Percentiles rank a stretch among this genome's conserved stretches.
phyloP scores from a whole-genome alignment of 1,140 invertebrate species.

The Campodea augens region DNA sequence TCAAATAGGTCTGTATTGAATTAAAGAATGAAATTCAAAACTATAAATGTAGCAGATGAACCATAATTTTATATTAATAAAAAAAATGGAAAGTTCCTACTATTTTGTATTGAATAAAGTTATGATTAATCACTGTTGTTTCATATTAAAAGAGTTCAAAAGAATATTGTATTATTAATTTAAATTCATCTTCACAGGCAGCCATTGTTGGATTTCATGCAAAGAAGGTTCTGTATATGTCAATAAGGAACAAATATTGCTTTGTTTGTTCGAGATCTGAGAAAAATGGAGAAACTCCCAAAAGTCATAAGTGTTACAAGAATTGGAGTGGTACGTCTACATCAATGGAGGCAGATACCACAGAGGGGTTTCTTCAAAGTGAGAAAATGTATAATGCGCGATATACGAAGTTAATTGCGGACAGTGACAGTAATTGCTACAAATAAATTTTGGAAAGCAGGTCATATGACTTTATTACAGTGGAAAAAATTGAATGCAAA shows the following conservation, averaged over 20 bases:
- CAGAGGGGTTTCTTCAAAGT: conserved; percentile 2
- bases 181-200: no score
- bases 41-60: no score
- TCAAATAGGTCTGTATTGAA: no score
- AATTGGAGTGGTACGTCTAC: not conserved
- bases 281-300: not conserved
- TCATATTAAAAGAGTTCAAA: no score
- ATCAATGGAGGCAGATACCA: conserved; percentile 4
- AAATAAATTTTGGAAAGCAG: not conserved
- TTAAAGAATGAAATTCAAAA: no score
- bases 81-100: no score
- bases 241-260: not conserved
- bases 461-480: no score
- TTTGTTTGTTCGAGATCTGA: not conserved
- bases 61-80: no score
- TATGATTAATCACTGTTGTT: no score
- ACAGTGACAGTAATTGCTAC: conserved; percentile 1
- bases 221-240: conserved; percentile 1
- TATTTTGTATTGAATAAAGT: no score
- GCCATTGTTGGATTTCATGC: not conserved
- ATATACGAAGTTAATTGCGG: conserved; percentile 1
- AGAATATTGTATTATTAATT: no score
- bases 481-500: no score
- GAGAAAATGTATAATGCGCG: not conserved
- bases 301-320: conserved; percentile 5